A percentile compares a stretch with the other conserved stretches of the same genome.
Conservation (phyloP, 2,113 vertebrate genomes). For the Plestiodon gilberti region DNA sequence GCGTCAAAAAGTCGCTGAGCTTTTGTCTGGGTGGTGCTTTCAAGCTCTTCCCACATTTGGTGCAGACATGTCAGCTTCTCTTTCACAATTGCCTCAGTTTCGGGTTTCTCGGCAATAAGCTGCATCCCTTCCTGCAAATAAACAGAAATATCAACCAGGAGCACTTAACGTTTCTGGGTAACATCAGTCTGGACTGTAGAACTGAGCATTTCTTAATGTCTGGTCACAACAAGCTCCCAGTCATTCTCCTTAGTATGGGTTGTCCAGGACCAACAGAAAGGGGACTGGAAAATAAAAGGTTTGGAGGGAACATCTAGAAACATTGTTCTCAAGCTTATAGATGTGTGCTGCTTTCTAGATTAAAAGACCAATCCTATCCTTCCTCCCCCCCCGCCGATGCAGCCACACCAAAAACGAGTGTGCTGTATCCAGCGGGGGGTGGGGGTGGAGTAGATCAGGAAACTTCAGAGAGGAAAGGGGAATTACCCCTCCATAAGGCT, state of each 20-base stretch:
- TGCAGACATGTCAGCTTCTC: conserved; percentile 89
- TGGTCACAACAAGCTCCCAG: conserved; percentile 37
- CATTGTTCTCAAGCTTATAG: background rate
- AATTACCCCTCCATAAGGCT: too few species aligned
- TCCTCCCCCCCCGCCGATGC: too few species aligned
- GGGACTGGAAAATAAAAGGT: background rate
- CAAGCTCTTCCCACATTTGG: conserved; percentile 91
- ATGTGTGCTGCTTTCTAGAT: background rate
- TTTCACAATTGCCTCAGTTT: conserved; percentile 88
- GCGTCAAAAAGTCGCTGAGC: conserved; percentile 96
- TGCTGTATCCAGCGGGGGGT: too few species aligned
- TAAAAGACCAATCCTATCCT: background rate
- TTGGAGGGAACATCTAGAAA: background rate
- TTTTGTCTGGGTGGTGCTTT: conserved; percentile 95
- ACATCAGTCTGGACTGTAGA: conserved; percentile 52
- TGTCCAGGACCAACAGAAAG: background rate
- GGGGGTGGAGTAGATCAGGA: too few species aligned
- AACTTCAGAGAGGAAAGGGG: too few species aligned
- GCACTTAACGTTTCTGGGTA: conserved; percentile 3
- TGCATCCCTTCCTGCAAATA: conserved; percentile 87
- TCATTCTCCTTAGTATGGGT: conserved; percentile 48
- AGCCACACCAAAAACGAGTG: too few species aligned
- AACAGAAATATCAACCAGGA: conserved; percentile 24
- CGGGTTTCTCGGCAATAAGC: conserved; percentile 94
- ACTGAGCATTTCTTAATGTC: conserved; percentile 40